Conservation (phyloP, 92 coral and sea anemone species). For the Porites rus region DNA sequence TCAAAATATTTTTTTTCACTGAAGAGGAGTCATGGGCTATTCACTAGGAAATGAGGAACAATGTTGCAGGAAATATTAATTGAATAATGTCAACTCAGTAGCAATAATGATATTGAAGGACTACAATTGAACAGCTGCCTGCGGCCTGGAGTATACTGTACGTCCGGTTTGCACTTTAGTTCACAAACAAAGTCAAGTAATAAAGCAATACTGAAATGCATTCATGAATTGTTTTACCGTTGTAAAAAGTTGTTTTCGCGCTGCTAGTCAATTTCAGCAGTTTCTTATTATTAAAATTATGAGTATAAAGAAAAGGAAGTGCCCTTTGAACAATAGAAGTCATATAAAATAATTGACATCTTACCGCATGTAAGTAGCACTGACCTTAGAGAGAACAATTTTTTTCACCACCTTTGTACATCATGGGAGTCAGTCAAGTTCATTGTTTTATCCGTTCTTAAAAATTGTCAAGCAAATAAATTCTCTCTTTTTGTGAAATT, state of each 20-base stretch:
- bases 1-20: background rate
- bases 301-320: background rate
- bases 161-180: background rate
- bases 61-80: background rate
- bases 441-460: too few relatives aligned
- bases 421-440: too few relatives aligned
- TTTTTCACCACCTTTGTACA: background rate
- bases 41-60: background rate
- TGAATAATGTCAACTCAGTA: background rate
- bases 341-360: background rate
- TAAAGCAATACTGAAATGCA: background rate
- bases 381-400: background rate
- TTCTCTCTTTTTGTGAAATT: too few relatives aligned
- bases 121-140: background rate
- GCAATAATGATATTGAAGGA: background rate
- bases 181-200: slow-evolving; percentile 18
- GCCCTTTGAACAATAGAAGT: background rate
- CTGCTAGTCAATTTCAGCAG: background rate
- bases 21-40: background rate
- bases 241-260: background rate
- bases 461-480: too few relatives aligned
- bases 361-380: too few relatives aligned
- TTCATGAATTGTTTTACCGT: slow-evolving; percentile 1
- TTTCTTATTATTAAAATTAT: background rate
- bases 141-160: background rate